Conservation (phyloP, 2,797 vertebrate species). For the Spea hammondii region DNA sequence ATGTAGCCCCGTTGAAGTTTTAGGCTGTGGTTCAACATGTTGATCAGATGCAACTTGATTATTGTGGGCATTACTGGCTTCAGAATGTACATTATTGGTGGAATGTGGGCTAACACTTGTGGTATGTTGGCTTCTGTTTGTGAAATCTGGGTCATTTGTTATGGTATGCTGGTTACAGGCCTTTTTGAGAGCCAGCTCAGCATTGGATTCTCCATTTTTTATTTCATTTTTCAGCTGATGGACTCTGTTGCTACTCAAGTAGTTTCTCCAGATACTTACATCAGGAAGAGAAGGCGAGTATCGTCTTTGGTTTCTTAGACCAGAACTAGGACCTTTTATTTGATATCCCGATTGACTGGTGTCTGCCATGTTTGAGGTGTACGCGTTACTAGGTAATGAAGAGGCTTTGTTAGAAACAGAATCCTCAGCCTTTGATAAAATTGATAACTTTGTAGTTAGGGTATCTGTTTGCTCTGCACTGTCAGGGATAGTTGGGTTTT, state of each 20-base stretch:
- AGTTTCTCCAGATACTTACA: conserved; percentile 50
- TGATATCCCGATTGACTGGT: background rate
- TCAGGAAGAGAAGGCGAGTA: conserved; percentile 47
- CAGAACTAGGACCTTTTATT: background rate
- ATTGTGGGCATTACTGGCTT: no score
- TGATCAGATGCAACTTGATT: background rate
- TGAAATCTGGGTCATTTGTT: background rate
- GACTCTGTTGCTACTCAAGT: background rate
- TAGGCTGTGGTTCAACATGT: background rate
- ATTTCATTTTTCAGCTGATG: background rate
- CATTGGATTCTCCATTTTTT: background rate
- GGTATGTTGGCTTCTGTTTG: background rate
- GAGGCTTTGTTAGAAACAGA: conserved; percentile 49
- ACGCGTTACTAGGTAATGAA: conserved; percentile 33
- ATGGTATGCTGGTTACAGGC: no score
- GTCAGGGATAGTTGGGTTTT: background rate
- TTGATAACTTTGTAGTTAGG: background rate
- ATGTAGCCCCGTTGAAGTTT: background rate
- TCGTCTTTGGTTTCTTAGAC: conserved; percentile 52
- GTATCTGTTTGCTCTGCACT: background rate
- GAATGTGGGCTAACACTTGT: background rate
- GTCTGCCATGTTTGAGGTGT: conserved; percentile 48
- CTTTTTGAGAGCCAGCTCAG: background rate
- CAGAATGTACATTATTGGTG: background rate
- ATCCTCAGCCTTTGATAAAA: background rate